Evolutionary conservation across 2,797 vertebrate species (phyloP).

Genomic region (Philypnodon macrostomus): DNA sequence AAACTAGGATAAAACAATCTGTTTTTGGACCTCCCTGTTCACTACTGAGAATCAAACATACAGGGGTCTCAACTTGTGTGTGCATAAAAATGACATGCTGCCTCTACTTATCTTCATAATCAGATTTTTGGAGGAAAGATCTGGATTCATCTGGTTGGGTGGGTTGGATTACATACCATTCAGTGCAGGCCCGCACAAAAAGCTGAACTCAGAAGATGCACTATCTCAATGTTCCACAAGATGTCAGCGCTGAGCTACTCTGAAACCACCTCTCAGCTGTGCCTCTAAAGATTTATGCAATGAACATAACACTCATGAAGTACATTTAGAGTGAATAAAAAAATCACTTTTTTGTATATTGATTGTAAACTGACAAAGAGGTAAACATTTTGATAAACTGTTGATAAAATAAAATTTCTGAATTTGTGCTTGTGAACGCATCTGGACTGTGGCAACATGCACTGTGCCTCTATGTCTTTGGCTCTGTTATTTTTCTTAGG

Average conservation of each 20-base stretch:
- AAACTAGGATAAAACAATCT: no score
- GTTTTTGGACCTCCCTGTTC: no score
- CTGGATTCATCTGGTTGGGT: constrained; percentile 8
- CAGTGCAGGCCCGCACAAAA: not conserved
- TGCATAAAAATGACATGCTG: constrained; percentile 21
- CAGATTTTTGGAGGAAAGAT: constrained; percentile 9
- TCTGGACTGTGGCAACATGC: no score
- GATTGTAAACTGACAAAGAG: no score
- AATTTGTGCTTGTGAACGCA: no score
- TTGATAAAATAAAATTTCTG: no score
- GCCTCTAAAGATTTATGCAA: not conserved
- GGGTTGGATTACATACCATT: not conserved
- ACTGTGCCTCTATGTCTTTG: no score
- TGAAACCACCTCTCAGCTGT: not conserved
- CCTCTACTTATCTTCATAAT: constrained; percentile 30
- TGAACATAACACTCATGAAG: not conserved
- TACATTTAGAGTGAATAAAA: not conserved
- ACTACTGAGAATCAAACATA: constrained; percentile 25
- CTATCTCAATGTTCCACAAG: constrained; percentile 41
- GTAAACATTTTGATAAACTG: no score
- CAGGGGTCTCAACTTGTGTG: constrained; percentile 21
- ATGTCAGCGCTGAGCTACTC: constrained; percentile 41
- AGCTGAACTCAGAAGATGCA: constrained; percentile 13
- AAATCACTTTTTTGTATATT: no score
- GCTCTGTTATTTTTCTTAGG: no score